These are phyloP conservation scores for Chaetophractus vellerosus DNA, from an alignment of 2,797 vertebrate species.

Conservation along the genomic window DNA sequence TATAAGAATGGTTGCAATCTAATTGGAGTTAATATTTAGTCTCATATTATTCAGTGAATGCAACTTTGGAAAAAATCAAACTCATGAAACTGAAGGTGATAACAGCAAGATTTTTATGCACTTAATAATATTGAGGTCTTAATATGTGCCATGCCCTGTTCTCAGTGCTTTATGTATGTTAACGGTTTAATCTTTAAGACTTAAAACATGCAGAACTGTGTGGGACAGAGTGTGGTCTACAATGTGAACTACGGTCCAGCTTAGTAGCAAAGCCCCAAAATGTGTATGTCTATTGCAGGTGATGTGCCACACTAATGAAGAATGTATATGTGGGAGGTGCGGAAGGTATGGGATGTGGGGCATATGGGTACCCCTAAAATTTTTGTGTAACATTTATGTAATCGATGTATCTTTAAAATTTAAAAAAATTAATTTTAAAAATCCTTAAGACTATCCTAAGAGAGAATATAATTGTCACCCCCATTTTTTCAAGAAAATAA, in stretches of 20 bases:
- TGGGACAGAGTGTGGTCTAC: too few relatives aligned
- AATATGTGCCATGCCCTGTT: neutral
- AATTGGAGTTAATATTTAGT: neutral
- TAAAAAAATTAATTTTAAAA: too few relatives aligned
- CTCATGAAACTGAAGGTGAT: conserved; percentile 11
- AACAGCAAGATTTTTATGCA: neutral
- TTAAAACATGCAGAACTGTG: too few relatives aligned
- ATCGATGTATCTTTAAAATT: too few relatives aligned
- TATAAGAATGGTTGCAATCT: neutral
- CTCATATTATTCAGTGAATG: neutral
- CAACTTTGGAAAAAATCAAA: neutral
- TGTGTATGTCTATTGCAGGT: too few relatives aligned
- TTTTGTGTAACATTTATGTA: too few relatives aligned
- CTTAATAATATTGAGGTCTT: conserved; percentile 1
- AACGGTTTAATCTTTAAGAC: neutral
- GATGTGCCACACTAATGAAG: too few relatives aligned
- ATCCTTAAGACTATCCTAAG: neutral
- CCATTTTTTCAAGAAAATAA: neutral
- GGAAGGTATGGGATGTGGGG: too few relatives aligned
- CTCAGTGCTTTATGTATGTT: neutral
- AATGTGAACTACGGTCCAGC: too few relatives aligned
- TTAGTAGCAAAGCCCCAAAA: too few relatives aligned
- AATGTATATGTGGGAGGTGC: too few relatives aligned
- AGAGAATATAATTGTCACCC: neutral
- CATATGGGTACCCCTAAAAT: too few relatives aligned